phyloP scores from a whole-genome alignment of 1,140 invertebrate genomes.

The Agrypnia vestita region DNA sequence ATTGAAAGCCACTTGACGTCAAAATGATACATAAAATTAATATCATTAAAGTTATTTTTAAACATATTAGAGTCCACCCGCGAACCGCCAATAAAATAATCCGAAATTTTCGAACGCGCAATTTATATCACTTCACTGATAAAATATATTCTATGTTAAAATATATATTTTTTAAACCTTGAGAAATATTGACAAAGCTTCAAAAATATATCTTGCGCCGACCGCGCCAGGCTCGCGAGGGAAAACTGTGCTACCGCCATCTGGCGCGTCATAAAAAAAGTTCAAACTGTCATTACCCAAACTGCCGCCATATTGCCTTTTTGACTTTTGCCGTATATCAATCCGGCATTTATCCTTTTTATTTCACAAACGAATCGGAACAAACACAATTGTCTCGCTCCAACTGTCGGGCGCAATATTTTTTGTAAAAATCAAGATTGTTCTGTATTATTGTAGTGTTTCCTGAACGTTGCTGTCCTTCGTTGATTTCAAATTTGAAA shows the following conservation, averaged over 20 bases:
- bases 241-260: constrained; percentile 4
- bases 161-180: no score
- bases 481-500: neutral
- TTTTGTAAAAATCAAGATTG: neutral
- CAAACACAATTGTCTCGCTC: neutral
- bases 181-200: neutral
- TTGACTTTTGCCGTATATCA: constrained; percentile 11
- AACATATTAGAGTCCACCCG: no score
- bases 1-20: no score
- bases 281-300: constrained; percentile 12
- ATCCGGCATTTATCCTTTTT: neutral
- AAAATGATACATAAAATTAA: no score
- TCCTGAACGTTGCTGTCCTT: no score
- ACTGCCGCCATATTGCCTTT: constrained; percentile 8
- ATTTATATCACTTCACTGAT: no score
- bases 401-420: neutral
- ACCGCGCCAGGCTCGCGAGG: neutral
- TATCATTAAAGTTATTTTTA: no score
- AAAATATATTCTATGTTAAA: no score
- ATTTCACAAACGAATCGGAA: neutral
- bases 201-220: neutral
- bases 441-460: neutral
- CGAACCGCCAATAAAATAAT: no score
- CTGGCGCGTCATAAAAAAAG: constrained; percentile 13
- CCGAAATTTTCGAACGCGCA: no score